These are phyloP conservation scores for Cylloceria caligata DNA, from an alignment of 2,888 invertebrate genomes.

Conservation along the genomic window DNA sequence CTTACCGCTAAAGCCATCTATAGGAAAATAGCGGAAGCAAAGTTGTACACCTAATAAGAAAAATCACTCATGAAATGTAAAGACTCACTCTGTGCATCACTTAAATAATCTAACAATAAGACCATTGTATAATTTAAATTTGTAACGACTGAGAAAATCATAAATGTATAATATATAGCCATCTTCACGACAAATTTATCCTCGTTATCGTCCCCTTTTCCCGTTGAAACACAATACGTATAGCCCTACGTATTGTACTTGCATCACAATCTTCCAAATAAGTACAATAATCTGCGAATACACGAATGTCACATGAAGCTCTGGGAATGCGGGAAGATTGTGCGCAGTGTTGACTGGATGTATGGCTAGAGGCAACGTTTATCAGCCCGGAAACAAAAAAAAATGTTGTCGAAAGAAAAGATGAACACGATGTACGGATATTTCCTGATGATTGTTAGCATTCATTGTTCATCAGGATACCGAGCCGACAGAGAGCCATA, in stretches of 20 bases:
- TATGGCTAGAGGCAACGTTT: slow-evolving; percentile 3
- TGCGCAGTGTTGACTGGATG: slow-evolving; percentile 12
- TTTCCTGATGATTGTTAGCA: slow-evolving; percentile 49
- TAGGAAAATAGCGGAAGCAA: too few species aligned
- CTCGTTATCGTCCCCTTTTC: slow-evolving; percentile 12
- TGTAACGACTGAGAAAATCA: slow-evolving; percentile 3
- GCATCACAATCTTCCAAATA: slow-evolving; percentile 25
- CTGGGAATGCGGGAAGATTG: slow-evolving; percentile 65
- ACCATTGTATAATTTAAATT: not conserved
- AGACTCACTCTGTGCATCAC: not conserved
- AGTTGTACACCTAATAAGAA: not conserved
- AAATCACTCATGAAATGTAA: not conserved
- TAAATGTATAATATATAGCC: not conserved
- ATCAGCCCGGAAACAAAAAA: slow-evolving; percentile 57
- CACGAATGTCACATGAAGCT: slow-evolving; percentile 31
- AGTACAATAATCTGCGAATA: slow-evolving; percentile 48
- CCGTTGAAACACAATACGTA: not conserved
- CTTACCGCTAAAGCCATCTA: too few species aligned
- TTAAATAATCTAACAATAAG: not conserved
- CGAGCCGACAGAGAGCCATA: not conserved
- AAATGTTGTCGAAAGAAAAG: slow-evolving; percentile 3
- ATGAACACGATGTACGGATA: slow-evolving; percentile 28
- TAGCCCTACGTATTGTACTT: slow-evolving; percentile 20
- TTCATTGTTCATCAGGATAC: slow-evolving; percentile 32
- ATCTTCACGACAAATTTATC: slow-evolving; percentile 34